phyloP scores from a whole-genome alignment of 2,888 invertebrate species.

The Eremobia ochroleuca region DNA sequence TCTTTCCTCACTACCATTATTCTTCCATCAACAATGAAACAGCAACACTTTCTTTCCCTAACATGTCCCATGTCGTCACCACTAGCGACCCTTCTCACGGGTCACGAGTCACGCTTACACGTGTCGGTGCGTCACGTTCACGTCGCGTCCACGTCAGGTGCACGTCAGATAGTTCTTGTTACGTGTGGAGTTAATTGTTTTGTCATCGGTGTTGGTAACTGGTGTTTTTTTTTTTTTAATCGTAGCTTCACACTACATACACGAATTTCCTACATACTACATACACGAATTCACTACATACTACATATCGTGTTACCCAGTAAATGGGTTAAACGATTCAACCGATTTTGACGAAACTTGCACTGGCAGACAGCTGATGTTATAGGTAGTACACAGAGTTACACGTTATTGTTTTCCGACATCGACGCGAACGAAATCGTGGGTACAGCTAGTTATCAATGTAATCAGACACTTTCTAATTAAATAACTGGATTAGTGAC shows the following conservation, averaged over 20 bases:
- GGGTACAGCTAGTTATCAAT: too few species aligned
- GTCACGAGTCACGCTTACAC: constrained; percentile 30
- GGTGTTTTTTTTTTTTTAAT: too few species aligned
- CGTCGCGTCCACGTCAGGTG: constrained; percentile 18
- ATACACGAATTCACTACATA: too few species aligned
- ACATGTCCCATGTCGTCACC: constrained; percentile 27
- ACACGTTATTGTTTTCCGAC: too few species aligned
- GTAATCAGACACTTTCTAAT: background rate
- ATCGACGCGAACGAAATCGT: too few species aligned
- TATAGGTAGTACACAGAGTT: too few species aligned
- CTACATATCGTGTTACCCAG: too few species aligned
- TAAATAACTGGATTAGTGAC: background rate
- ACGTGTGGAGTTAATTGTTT: background rate
- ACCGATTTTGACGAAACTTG: too few species aligned
- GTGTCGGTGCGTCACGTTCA: constrained; percentile 49
- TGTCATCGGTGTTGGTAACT: constrained; percentile 1
- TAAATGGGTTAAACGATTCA: too few species aligned
- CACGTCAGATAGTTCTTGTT: background rate
- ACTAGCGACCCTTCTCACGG: constrained; percentile 50
- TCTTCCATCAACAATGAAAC: background rate
- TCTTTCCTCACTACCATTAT: background rate
- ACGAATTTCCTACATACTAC: too few species aligned
- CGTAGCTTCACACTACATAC: too few species aligned
- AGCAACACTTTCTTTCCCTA: background rate
- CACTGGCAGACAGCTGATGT: too few species aligned